Conservation (phyloP, 2,113 vertebrate species). For the Datnioides undecimradiatus region DNA sequence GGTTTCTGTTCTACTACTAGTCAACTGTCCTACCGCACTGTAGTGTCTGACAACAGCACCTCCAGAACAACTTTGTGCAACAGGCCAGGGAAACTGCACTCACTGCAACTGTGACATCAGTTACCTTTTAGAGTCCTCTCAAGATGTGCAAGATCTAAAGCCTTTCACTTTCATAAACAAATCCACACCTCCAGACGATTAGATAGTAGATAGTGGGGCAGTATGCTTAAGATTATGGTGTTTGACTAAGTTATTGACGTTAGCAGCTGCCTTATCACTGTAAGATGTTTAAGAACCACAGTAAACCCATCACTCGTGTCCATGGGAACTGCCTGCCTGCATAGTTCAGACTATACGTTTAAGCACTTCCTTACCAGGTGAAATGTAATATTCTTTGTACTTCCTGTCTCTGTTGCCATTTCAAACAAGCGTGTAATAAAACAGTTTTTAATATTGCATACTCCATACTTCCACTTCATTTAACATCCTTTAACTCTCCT, state of each 20-base stretch:
- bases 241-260: slow-evolving; percentile 64
- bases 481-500: slow-evolving; percentile 57
- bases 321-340: slow-evolving; percentile 36
- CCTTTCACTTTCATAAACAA: slow-evolving; percentile 43
- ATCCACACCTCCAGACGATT: slow-evolving; percentile 40
- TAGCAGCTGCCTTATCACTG: slow-evolving; percentile 24
- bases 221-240: slow-evolving; percentile 46
- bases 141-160: not conserved
- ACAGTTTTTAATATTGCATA: slow-evolving; percentile 55
- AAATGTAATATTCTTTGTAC: slow-evolving; percentile 59
- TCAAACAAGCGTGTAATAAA: slow-evolving; percentile 70
- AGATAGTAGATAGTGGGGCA: slow-evolving; percentile 22
- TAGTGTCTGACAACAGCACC: too few species aligned
- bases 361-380: slow-evolving; percentile 34
- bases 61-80: not conserved
- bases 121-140: slow-evolving; percentile 1
- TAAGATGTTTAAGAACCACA: slow-evolving; percentile 48
- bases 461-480: slow-evolving; percentile 64
- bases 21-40: not conserved
- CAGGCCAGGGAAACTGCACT: not conserved
- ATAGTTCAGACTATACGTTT: slow-evolving; percentile 2
- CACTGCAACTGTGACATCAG: not conserved
- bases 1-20: not conserved
- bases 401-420: slow-evolving; percentile 53
- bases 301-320: slow-evolving; percentile 32